phyloP scores from a whole-genome alignment of 2,888 invertebrate species.

The Epinotia nisella region DNA sequence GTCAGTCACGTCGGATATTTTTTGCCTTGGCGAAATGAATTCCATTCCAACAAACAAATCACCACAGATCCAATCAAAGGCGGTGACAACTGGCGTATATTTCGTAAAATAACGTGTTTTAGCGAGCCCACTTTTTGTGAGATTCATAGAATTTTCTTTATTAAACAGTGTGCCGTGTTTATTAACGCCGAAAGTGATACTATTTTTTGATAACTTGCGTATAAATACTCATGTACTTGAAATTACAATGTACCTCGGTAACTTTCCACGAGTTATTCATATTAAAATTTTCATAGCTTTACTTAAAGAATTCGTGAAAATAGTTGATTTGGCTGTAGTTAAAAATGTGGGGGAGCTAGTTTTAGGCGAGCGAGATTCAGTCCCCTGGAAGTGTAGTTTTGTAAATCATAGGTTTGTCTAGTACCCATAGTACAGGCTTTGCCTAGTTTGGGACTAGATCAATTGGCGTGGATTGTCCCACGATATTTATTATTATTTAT shows the following conservation, averaged over 20 bases:
- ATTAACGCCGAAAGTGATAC: neutral
- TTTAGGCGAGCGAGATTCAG: neutral
- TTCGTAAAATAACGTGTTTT: constrained; percentile 53
- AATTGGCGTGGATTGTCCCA: no score
- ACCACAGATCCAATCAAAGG: constrained; percentile 69
- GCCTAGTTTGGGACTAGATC: no score
- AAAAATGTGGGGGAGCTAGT: neutral
- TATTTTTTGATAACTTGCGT: neutral
- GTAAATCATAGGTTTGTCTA: no score
- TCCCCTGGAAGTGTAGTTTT: no score
- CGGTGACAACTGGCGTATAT: constrained; percentile 56
- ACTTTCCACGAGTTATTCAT: constrained; percentile 7
- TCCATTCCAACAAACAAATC: constrained; percentile 70
- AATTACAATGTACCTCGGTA: neutral
- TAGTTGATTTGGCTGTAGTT: constrained; percentile 4
- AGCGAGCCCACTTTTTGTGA: constrained; percentile 44
- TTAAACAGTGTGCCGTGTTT: constrained; percentile 1
- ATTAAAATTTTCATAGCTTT: neutral
- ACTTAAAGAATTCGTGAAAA: neutral
- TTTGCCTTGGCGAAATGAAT: constrained; percentile 66
- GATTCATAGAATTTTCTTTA: neutral
- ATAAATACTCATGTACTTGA: neutral
- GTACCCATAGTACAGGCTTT: no score
- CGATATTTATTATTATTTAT: no score
- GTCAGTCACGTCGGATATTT: constrained; percentile 73